A percentile compares a stretch with the other conserved stretches of the same genome.
These are phyloP conservation scores for Heterotis niloticus DNA, from an alignment of 2,113 vertebrate genomes.

Conservation along the genomic window DNA sequence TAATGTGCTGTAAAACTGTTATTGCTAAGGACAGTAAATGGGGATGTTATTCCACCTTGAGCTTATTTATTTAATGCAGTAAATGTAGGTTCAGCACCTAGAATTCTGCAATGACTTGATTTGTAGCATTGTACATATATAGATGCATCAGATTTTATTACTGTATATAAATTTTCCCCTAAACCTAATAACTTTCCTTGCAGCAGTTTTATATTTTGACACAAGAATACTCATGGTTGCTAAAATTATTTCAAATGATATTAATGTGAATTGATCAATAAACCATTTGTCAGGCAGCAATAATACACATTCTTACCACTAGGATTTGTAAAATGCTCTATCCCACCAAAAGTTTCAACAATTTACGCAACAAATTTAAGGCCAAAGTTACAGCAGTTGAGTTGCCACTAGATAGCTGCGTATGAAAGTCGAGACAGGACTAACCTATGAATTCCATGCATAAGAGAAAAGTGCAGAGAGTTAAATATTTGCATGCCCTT, in stretches of 20 bases:
- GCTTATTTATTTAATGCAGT: not conserved
- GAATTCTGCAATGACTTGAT: not conserved
- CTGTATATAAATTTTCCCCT: not conserved
- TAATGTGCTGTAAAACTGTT: not conserved
- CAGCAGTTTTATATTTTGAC: not conserved
- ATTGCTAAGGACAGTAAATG: not conserved
- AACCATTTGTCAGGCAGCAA: too few relatives aligned
- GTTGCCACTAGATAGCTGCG: too few relatives aligned
- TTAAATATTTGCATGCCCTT: not conserved
- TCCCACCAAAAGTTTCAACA: too few relatives aligned
- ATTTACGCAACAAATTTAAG: too few relatives aligned
- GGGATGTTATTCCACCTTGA: not conserved
- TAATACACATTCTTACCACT: too few relatives aligned
- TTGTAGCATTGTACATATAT: too few relatives aligned
- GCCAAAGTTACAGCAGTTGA: too few relatives aligned
- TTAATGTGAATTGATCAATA: not conserved
- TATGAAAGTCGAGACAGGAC: not conserved
- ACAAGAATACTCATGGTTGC: not conserved
- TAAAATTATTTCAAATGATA: constrained; percentile 3
- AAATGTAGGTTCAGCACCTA: not conserved
- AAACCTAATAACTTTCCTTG: not conserved
- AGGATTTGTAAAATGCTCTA: too few relatives aligned
- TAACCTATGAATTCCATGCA: not conserved
- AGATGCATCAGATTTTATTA: not conserved
- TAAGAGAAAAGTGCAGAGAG: not conserved